These are phyloP conservation scores for Agrypnia vestita DNA, from an alignment of 1,140 invertebrate species.

Conservation along the genomic window DNA sequence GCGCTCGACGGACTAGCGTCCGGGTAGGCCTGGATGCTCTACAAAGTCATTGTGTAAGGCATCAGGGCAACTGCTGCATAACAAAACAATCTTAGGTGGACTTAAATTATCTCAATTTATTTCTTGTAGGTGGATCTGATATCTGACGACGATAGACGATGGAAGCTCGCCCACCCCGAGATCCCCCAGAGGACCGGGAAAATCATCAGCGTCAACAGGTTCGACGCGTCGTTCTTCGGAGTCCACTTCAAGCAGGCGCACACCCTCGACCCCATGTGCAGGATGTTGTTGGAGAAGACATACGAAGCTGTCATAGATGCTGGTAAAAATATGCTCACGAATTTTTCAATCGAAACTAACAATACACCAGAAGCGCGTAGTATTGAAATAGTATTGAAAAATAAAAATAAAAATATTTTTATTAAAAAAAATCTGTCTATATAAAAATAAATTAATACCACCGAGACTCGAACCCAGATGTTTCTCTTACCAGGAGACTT, in stretches of 20 bases:
- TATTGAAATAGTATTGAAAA: background rate
- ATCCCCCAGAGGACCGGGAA: conserved; percentile 85
- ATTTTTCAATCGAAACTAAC: no score
- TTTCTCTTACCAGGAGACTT: no score
- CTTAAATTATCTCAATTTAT: no score
- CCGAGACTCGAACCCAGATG: no score
- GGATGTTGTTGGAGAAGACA: conserved; percentile 87
- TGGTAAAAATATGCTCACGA: conserved; percentile 70
- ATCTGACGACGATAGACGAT: conserved; percentile 83
- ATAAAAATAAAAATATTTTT: background rate
- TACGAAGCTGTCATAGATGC: conserved; percentile 94
- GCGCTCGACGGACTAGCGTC: no score
- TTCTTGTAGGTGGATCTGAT: conserved; percentile 82
- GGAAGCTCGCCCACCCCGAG: conserved; percentile 80
- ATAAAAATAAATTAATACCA: background rate
- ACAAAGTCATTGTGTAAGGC: no score
- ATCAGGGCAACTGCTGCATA: no score
- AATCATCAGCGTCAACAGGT: conserved; percentile 85
- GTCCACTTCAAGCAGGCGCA: conserved; percentile 89
- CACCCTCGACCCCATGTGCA: conserved; percentile 90
- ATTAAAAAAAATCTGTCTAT: background rate
- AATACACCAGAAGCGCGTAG: background rate
- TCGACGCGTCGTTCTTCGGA: conserved; percentile 88
- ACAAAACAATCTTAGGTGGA: no score
- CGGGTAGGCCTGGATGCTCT: no score